Percentiles rank a stretch among this genome's conserved stretches.
Conservation (phyloP, 2,888 invertebrate species). For the Sinodicranocentrus sp. region DNA sequence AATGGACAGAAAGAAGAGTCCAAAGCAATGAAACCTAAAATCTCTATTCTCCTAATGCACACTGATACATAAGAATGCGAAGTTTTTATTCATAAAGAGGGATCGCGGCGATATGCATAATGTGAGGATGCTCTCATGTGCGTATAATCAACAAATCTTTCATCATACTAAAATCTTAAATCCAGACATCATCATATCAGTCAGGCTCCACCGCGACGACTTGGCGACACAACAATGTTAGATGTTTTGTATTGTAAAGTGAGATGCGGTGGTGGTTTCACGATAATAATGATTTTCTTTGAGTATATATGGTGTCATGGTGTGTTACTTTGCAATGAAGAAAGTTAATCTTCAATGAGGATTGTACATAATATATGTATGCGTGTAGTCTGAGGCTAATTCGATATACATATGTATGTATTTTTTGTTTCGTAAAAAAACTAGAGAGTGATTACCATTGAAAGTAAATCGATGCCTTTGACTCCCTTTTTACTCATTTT, state of each 20-base stretch:
- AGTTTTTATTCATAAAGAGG: not conserved
- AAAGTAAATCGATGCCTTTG: conserved; percentile 49
- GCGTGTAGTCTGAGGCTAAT: too few relatives aligned
- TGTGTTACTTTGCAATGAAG: not conserved
- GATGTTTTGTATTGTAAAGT: not conserved
- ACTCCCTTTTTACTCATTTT: conserved; percentile 43
- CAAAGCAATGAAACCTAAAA: conserved; percentile 33
- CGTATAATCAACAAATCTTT: conserved; percentile 57
- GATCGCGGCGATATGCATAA: not conserved
- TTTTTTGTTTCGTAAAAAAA: conserved; percentile 31
- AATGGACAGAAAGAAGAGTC: conserved; percentile 27
- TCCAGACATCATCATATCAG: conserved; percentile 62
- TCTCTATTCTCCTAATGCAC: not conserved
- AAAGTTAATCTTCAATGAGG: not conserved
- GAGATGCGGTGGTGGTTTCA: not conserved
- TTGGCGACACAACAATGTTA: conserved; percentile 58
- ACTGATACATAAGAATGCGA: not conserved
- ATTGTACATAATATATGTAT: too few relatives aligned
- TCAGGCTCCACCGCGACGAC: conserved; percentile 52
- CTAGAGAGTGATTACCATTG: conserved; percentile 42
- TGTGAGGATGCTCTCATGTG: not conserved
- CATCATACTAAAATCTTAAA: conserved; percentile 54
- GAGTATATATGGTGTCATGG: conserved; percentile 18
- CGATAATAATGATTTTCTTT: conserved; percentile 3
- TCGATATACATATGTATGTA: too few relatives aligned